Conservation (phyloP, 2,888 invertebrate genomes). For the Deilephila porcellus region DNA sequence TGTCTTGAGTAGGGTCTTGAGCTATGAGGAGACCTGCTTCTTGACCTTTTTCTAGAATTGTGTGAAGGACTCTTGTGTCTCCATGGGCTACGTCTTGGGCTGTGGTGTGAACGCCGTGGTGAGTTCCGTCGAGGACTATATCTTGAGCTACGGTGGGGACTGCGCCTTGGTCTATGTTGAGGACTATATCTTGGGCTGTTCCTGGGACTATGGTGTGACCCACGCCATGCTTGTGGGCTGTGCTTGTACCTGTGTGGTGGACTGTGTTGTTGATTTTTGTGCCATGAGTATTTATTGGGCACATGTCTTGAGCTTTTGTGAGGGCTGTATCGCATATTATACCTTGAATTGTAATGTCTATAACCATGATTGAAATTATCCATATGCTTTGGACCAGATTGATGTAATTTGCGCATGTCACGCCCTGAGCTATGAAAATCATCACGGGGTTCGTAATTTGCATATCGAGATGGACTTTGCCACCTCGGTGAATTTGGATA, state of each 20-base stretch:
- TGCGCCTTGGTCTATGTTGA: neutral
- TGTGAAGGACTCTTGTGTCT: constrained; percentile 24
- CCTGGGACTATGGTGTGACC: neutral
- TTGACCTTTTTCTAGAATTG: constrained; percentile 38
- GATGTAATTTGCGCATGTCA: constrained; percentile 41
- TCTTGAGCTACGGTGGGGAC: neutral
- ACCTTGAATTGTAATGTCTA: constrained; percentile 35
- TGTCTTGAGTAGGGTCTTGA: constrained; percentile 32
- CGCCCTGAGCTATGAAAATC: constrained; percentile 40
- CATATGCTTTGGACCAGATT: neutral
- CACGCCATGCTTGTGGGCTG: neutral
- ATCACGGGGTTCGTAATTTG: constrained; percentile 44
- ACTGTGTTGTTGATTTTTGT: constrained; percentile 1
- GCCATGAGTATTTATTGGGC: neutral
- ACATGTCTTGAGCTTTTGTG: constrained; percentile 9
- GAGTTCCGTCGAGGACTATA: neutral
- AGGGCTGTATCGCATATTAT: constrained; percentile 38
- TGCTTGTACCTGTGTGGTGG: neutral
- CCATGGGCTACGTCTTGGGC: neutral
- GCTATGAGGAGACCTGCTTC: constrained; percentile 40
- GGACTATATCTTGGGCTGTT: neutral
- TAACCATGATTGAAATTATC: neutral
- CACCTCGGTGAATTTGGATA: constrained; percentile 26
- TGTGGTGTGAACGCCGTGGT: neutral
- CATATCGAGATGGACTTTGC: constrained; percentile 41